phyloP scores from a whole-genome alignment of 2,888 invertebrate species.

The Blastobasis adustella region DNA sequence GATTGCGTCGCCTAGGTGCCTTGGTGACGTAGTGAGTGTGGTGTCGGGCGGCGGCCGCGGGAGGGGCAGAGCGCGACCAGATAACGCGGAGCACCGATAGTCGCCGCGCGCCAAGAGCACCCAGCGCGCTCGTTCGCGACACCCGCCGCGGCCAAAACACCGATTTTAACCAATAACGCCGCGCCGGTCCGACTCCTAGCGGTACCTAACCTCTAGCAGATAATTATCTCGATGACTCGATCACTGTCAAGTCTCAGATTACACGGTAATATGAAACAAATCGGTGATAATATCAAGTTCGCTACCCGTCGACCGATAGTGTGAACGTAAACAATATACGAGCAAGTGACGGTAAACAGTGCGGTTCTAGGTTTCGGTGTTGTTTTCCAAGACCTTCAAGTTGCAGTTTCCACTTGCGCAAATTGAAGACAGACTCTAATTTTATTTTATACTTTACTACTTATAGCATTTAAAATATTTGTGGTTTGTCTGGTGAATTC shows the following conservation, averaged over 20 bases:
- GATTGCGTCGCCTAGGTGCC: constrained; percentile 4
- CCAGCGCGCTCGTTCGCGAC: constrained; percentile 18
- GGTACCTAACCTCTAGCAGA: constrained; percentile 18
- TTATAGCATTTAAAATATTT: too few relatives aligned
- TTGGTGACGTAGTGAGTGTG: constrained; percentile 2
- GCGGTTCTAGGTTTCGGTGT: neutral
- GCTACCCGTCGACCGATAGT: neutral
- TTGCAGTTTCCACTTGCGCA: constrained; percentile 15
- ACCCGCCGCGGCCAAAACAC: constrained; percentile 19
- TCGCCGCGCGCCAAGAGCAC: constrained; percentile 31
- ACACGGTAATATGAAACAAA: constrained; percentile 8
- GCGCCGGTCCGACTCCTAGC: constrained; percentile 26
- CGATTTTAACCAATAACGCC: constrained; percentile 30
- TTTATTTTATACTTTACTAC: too few relatives aligned
- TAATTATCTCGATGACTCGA: too few relatives aligned
- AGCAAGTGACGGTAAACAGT: neutral
- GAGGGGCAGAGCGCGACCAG: constrained; percentile 51
- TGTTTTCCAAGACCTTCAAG: constrained; percentile 12
- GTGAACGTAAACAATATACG: neutral
- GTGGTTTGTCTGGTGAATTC: too few relatives aligned
- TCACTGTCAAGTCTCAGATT: constrained; percentile 7
- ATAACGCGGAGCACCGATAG: constrained; percentile 59
- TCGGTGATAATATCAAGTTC: neutral
- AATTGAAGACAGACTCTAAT: neutral
- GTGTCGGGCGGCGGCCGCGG: constrained; percentile 30